Percentiles rank a stretch among this genome's conserved stretches.
These are phyloP conservation scores for Lithosia quadra DNA, from an alignment of 2,888 invertebrate species.

Conservation along the genomic window DNA sequence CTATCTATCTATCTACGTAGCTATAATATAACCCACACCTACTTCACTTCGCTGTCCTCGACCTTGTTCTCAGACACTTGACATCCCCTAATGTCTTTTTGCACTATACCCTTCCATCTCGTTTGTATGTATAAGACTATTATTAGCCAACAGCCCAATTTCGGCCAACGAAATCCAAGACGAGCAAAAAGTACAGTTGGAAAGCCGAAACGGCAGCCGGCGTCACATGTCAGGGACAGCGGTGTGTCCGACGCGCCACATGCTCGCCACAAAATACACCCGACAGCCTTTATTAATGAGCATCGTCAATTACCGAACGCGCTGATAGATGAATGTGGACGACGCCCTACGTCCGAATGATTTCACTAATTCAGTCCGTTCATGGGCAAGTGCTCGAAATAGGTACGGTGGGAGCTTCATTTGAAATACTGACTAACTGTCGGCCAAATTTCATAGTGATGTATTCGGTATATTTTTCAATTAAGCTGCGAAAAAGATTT, in stretches of 20 bases:
- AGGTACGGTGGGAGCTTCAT: not conserved
- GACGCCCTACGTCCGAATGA: not conserved
- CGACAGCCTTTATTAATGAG: constrained; percentile 55
- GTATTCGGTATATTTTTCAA: not conserved
- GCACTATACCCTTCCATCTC: not conserved
- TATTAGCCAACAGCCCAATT: not conserved
- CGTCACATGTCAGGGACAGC: constrained; percentile 43
- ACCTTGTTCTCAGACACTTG: too few species aligned
- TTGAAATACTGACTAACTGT: not conserved
- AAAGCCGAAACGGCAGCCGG: constrained; percentile 18
- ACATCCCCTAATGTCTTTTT: too few species aligned
- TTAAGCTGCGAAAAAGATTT: too few species aligned
- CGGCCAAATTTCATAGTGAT: not conserved
- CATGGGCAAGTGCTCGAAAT: not conserved
- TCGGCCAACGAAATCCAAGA: constrained; percentile 19
- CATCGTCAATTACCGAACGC: constrained; percentile 41
- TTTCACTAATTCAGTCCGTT: not conserved
- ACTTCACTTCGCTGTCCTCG: too few species aligned
- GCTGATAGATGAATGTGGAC: constrained; percentile 30
- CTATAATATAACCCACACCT: too few species aligned
- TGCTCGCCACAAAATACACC: constrained; percentile 37
- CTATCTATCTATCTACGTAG: too few species aligned
- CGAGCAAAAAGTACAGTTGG: not conserved
- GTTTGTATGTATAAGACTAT: not conserved
- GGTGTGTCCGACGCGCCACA: constrained; percentile 17